These are phyloP conservation scores for Metaphire vulgaris DNA, from an alignment of 1,140 invertebrate species.

Conservation along the genomic window DNA sequence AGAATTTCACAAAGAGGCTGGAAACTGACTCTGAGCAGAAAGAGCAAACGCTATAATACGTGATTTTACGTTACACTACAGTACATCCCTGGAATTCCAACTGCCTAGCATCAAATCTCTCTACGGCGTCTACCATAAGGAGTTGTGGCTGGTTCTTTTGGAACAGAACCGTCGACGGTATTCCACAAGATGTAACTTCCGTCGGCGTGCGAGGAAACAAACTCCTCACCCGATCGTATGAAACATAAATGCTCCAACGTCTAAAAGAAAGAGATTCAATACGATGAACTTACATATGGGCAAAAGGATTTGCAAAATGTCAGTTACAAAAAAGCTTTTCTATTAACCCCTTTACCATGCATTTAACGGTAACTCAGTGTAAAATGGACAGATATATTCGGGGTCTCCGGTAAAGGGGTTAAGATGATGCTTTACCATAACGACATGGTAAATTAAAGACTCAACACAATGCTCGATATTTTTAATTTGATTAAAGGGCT, in stretches of 20 bases:
- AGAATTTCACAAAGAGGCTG: too few relatives aligned
- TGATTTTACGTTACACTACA: not conserved
- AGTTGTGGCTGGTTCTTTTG: conserved; percentile 51
- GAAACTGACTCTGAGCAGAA: not conserved
- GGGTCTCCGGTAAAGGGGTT: not conserved
- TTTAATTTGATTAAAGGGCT: too few relatives aligned
- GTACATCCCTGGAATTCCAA: not conserved
- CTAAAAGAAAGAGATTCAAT: not conserved
- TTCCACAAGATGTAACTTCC: conserved; percentile 80
- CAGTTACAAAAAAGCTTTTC: too few relatives aligned
- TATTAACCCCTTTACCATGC: too few relatives aligned
- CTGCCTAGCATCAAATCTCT: not conserved
- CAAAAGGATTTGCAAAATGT: too few relatives aligned
- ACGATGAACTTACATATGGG: not conserved
- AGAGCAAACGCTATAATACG: not conserved
- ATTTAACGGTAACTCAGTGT: too few relatives aligned
- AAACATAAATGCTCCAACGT: conserved; percentile 76
- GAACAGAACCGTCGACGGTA: conserved; percentile 52
- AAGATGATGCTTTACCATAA: too few relatives aligned
- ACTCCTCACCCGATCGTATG: conserved; percentile 66
- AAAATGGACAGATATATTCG: not conserved
- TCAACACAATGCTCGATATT: too few relatives aligned
- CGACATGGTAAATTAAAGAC: too few relatives aligned
- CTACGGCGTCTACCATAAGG: conserved; percentile 43
- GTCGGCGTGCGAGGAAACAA: conserved; percentile 90